These are phyloP conservation scores for Hydrolagus affinis DNA, from an alignment of 2,113 vertebrate species.

Conservation along the genomic window DNA sequence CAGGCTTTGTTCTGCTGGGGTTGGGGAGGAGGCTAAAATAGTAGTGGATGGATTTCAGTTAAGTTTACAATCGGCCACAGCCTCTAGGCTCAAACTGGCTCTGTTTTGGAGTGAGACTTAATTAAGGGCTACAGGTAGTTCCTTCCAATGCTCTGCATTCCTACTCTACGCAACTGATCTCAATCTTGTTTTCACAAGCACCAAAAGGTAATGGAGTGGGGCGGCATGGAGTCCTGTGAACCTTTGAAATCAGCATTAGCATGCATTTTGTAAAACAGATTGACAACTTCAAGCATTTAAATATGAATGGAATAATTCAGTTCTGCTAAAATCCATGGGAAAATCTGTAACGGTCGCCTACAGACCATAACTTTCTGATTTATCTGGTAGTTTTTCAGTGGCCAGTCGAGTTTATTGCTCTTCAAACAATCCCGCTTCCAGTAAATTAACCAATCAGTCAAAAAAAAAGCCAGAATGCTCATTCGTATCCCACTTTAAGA, in stretches of 20 bases:
- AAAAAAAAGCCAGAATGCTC: neutral
- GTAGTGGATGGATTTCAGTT: too few species aligned
- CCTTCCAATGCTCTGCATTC: neutral
- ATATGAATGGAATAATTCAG: conserved; percentile 11
- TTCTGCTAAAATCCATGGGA: conserved; percentile 17
- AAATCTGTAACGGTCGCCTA: neutral
- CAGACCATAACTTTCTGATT: conserved; percentile 21
- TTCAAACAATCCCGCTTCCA: conserved; percentile 27
- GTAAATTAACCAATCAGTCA: conserved; percentile 27
- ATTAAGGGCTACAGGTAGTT: too few species aligned
- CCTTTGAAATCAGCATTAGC: neutral
- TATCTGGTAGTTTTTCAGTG: conserved; percentile 11
- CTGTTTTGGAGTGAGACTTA: too few species aligned
- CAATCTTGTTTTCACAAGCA: too few species aligned
- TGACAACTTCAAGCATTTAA: conserved; percentile 12
- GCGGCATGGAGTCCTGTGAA: neutral
- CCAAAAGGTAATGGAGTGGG: too few species aligned
- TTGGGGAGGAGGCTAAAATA: too few species aligned
- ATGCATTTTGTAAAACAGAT: neutral
- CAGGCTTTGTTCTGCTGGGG: too few species aligned
- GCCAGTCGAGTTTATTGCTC: conserved; percentile 5
- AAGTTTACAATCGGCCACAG: too few species aligned
- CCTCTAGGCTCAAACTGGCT: too few species aligned
- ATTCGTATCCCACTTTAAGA: neutral
- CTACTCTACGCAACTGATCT: neutral